Conservation (phyloP, 1,140 invertebrate genomes). For the Atta cephalotes region DNA sequence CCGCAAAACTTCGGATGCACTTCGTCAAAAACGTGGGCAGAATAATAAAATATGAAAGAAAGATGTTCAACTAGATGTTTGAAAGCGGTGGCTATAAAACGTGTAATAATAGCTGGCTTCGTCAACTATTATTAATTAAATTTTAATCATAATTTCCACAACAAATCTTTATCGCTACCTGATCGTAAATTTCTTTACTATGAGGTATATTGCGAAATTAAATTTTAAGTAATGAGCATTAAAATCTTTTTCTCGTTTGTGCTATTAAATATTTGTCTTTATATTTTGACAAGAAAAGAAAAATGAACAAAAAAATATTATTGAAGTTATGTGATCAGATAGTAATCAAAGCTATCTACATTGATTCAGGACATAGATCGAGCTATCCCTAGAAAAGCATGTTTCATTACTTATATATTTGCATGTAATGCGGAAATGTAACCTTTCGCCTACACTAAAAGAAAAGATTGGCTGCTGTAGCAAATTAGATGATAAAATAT, state of each 20-base stretch:
- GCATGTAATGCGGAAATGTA: not conserved
- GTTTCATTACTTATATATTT: not conserved
- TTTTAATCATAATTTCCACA: not conserved
- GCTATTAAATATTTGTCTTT: not conserved
- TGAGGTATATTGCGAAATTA: not conserved
- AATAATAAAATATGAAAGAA: not conserved
- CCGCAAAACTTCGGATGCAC: conserved; percentile 11
- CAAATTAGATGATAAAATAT: too few relatives aligned
- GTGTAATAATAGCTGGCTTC: not conserved
- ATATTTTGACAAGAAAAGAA: not conserved
- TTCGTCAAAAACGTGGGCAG: not conserved
- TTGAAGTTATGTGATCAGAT: not conserved
- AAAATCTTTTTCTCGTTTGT: not conserved
- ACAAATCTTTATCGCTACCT: not conserved
- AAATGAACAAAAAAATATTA: not conserved
- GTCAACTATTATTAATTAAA: not conserved
- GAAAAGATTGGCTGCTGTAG: too few relatives aligned
- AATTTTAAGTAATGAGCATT: not conserved
- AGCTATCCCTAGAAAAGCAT: not conserved
- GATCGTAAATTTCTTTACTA: not conserved
- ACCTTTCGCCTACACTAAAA: not conserved
- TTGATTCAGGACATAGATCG: not conserved
- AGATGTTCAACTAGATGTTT: not conserved
- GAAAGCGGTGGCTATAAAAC: conserved; percentile 8
- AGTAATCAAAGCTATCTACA: not conserved